Conservation (phyloP, 2,888 invertebrate genomes). For the Embidobia sp. region DNA sequence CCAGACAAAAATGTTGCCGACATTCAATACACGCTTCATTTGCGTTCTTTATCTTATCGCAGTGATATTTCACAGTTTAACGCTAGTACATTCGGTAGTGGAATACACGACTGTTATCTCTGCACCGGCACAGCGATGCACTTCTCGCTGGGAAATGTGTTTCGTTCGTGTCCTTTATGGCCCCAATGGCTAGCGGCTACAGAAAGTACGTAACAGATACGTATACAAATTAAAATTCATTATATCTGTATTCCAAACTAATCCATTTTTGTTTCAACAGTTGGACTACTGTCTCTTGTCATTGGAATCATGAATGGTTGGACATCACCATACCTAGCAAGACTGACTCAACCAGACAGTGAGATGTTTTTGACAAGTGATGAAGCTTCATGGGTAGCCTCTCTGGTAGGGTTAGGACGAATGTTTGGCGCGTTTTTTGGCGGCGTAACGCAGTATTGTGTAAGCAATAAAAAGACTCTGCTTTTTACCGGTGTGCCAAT, state of each 20-base stretch:
- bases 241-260: too few relatives aligned
- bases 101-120: conserved; percentile 19
- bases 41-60: conserved; percentile 60
- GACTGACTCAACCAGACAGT: conserved; percentile 66
- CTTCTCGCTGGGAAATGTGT: conserved; percentile 30
- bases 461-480: conserved; percentile 69
- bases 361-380: conserved; percentile 59
- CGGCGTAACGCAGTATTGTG: conserved; percentile 59
- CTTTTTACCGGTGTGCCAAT: conserved; percentile 67
- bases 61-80: conserved; percentile 17
- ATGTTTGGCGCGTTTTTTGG: conserved; percentile 68
- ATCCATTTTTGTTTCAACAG: too few relatives aligned
- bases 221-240: too few relatives aligned
- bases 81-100: conserved; percentile 42
- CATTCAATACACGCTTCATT: conserved; percentile 4
- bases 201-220: conserved; percentile 32
- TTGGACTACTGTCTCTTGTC: conserved; percentile 68
- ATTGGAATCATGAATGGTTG: conserved; percentile 70
- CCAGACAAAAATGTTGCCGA: conserved; percentile 8
- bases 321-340: conserved; percentile 71
- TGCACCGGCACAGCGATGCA: conserved; percentile 21
- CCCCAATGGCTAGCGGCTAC: conserved; percentile 50
- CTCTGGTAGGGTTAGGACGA: conserved; percentile 69
- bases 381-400: conserved; percentile 73
- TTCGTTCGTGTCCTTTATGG: conserved; percentile 31